Evolutionary conservation across 2,888 invertebrate species (phyloP).

Genomic region (Osmoderma eremita): DNA sequence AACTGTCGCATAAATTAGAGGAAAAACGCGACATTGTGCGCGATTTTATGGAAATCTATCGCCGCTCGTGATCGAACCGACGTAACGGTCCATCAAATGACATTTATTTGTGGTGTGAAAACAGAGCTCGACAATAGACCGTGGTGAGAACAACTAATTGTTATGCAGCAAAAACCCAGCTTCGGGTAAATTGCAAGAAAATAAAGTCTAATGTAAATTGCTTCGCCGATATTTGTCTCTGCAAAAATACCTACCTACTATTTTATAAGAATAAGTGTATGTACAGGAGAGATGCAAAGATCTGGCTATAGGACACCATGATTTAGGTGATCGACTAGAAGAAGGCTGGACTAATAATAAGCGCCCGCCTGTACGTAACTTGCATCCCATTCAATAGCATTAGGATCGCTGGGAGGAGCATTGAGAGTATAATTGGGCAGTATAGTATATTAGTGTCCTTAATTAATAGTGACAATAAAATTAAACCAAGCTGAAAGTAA

Average conservation of each 20-base stretch:
- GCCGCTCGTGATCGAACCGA: slow-evolving; percentile 4
- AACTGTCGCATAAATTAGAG: not conserved
- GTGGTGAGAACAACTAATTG: slow-evolving; percentile 25
- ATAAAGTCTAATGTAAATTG: not conserved
- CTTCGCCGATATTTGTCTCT: slow-evolving; percentile 12
- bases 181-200: slow-evolving; percentile 4
- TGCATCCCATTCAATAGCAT: not conserved
- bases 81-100: slow-evolving; percentile 22
- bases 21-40: slow-evolving; percentile 19
- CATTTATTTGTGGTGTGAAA: slow-evolving; percentile 2
- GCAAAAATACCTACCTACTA: not conserved
- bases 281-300: not conserved
- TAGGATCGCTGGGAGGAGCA: no score
- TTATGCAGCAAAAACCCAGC: not conserved
- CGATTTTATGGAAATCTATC: slow-evolving; percentile 30
- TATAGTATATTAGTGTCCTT: no score
- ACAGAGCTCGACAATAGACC: slow-evolving; percentile 19
- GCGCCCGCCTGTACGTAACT: not conserved
- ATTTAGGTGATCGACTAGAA: no score
- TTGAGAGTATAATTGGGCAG: no score
- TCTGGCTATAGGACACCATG: no score
- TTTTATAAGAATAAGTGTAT: no score
- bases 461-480: no score
- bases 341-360: no score
- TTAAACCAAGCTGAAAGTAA: no score